Conservation (phyloP, 2,797 vertebrate species). For the Spheniscus humboldti region DNA sequence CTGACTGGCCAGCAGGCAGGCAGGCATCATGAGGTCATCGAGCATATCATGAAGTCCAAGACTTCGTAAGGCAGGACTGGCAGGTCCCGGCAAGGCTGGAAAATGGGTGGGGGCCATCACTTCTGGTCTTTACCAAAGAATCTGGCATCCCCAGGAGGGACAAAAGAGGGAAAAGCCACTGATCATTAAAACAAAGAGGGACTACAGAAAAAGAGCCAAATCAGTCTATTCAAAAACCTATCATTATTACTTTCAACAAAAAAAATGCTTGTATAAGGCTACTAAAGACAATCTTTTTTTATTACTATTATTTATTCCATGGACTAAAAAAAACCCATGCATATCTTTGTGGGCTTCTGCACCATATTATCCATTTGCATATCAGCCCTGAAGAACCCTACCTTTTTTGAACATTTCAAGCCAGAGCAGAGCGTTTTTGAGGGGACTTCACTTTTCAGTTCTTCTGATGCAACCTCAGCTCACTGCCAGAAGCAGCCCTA, state of each 20-base stretch:
- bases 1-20: not conserved
- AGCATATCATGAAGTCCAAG: not conserved
- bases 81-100: not conserved
- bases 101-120: not conserved
- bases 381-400: not conserved
- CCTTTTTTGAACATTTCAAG: not conserved
- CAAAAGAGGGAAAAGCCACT: not conserved
- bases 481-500: not conserved
- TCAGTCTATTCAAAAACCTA: not conserved
- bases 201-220: not conserved
- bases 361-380: not conserved
- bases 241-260: not conserved
- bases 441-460: not conserved
- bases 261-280: not conserved
- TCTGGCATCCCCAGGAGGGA: not conserved
- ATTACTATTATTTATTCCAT: not conserved
- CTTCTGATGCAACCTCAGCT: not conserved
- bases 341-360: not conserved
- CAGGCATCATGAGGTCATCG: not conserved
- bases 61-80: fast-evolving
- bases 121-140: not conserved
- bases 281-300: not conserved
- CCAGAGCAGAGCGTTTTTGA: not conserved
- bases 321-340: fast-evolving
- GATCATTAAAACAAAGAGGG: not conserved